Base-by-base conservation (phyloP, 2,797 vertebrate species). In the Anguilla obscura region DNA sequence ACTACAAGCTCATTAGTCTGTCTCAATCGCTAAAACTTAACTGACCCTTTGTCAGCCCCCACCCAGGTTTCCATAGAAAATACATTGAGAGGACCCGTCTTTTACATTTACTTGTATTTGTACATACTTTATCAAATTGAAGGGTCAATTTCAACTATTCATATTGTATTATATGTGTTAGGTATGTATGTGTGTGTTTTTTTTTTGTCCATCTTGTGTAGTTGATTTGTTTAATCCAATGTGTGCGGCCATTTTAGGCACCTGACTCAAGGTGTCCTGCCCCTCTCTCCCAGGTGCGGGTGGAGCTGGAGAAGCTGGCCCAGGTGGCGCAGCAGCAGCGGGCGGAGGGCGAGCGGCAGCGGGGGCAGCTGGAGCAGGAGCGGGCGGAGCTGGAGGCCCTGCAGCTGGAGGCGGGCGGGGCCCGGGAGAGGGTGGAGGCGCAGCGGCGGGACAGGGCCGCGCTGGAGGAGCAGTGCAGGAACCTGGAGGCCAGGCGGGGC, bases 301-400 rank as follows among this genome's bases (percentile, higher is more conserved):
- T 95, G 18, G 95, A 95, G 69, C 30, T 97, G 87, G 96, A 97
- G 93, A 88, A 71, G 18, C 76, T 96, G 86, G 94, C 95, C 91
- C 93, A 93, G 45, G 87, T 93, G 0, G 88, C 93, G 0, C 93
- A 96, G 90, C 89, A 90, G 50, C 94, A 96, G 90, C 94, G 89
- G 40, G 93, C 91, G 40, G 95, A 97, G 71, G 88, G 91, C 0
- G 95, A 96, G 1, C 86, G 92, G 91, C 96, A 96, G 91, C 93
- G 93, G 45, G 94, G 94, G 71, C 93, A 94, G 3, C 92, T 96
- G 0, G 91, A 96, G 90, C 94, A 90, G 83, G 93, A 93, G 54
- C 94, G 86, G 1, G 91, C 88, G 85, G 95, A 96, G 66, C 87
- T 90, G 0, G 87, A 96, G 2, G 92, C 86, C 0, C 88, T 96